Evolutionary conservation across 2,797 vertebrate genomes (phyloP).

Genomic region (Alosa sapidissima): DNA sequence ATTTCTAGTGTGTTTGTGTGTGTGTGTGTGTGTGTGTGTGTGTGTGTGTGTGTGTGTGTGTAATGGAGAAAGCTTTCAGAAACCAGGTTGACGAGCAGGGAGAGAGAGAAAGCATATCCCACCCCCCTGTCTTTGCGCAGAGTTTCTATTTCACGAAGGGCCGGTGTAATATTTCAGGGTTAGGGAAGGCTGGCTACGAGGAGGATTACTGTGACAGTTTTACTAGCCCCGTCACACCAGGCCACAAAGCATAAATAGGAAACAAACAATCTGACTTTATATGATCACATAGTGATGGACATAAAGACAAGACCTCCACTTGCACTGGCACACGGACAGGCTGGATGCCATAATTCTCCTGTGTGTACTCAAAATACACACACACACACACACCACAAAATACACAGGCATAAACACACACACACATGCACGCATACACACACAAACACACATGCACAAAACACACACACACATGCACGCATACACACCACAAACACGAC

Average conservation of each 20-base stretch:
- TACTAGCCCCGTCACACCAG: conserved; percentile 55
- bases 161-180: conserved; percentile 51
- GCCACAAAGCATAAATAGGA: conserved; percentile 65
- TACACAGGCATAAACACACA: background rate
- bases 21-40: background rate
- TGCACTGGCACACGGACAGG: background rate
- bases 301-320: conserved; percentile 34
- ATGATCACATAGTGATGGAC: conserved; percentile 51
- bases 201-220: conserved; percentile 66
- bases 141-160: conserved; percentile 57
- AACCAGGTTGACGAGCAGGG: background rate
- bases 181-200: conserved; percentile 47
- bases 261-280: conserved; percentile 59
- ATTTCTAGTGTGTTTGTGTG: background rate
- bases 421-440: conserved; percentile 21
- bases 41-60: background rate
- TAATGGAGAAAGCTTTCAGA: background rate
- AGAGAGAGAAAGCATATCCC: conserved; percentile 29
- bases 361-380: background rate
- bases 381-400: background rate
- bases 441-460: background rate
- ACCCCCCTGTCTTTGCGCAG: conserved; percentile 9
- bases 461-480: background rate
- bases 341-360: background rate
- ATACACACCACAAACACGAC: background rate